Evolutionary conservation across 2,113 vertebrate genomes (phyloP).

Genomic region (Lichenostomus cassidix): DNA sequence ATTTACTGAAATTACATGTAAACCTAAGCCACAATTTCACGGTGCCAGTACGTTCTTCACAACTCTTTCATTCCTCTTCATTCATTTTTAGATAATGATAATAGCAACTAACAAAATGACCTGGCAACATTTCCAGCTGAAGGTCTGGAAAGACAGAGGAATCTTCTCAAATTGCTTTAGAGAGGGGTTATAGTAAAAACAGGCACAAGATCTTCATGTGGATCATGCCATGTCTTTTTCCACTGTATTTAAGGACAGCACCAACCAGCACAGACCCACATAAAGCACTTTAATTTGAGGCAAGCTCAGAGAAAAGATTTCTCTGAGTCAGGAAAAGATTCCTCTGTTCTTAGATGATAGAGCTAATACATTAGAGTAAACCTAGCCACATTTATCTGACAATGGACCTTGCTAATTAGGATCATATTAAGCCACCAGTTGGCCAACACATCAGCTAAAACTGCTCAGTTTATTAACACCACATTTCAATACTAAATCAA

Average conservation of each 20-base stretch:
- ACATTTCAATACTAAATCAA: constrained; percentile 61
- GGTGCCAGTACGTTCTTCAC: neutral
- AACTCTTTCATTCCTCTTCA: neutral
- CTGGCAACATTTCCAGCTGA: neutral
- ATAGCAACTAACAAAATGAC: neutral
- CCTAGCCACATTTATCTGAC: neutral
- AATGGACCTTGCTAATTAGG: constrained; percentile 22
- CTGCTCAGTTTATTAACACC: constrained; percentile 47
- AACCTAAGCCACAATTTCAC: neutral
- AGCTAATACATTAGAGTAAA: neutral
- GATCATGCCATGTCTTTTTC: constrained; percentile 4
- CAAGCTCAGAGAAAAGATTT: neutral
- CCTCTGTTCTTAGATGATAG: neutral
- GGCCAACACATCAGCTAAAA: constrained; percentile 12
- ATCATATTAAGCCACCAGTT: constrained; percentile 56
- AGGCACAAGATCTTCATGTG: neutral
- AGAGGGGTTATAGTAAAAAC: neutral
- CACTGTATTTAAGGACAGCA: neutral
- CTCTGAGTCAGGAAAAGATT: neutral
- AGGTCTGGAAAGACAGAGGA: neutral
- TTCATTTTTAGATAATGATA: neutral
- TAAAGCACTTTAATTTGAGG: neutral
- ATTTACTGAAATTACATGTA: neutral
- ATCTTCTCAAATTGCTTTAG: neutral
- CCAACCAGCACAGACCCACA: neutral